Base-by-base conservation (phyloP, 2,888 invertebrate species). In the Phasia obesa region DNA sequence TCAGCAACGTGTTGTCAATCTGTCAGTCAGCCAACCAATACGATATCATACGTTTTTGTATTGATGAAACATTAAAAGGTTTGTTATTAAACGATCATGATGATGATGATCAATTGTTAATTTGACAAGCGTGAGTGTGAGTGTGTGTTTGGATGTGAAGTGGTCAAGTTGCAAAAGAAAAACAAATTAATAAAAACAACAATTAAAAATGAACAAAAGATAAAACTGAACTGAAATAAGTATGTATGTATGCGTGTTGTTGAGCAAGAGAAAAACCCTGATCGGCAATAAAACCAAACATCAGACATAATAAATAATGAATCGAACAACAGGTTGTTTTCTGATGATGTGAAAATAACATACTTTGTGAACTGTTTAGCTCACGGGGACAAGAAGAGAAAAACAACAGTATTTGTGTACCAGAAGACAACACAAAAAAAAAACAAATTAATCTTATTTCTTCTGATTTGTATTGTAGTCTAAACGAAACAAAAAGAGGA, bases 401-500 rank as follows among this genome's bases (percentile, higher is more conserved):
- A 31, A 35, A 42, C 25, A 70, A 44, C 51, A 53, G 27, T 59
- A 19, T 73, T 49, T 62, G 11, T 70, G 31, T 44, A 59, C 9
- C 70, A 76, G 53, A 71, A 80, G 79, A 77, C 82, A 82, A 85
- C 85, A 84, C 78, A 73, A 60, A 31, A 73, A 60, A 31, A 85
- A 86, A 86, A 86, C 78, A 84, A 83, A 86, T 86, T 86, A 86
- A 86, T 86, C 86, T 86, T 86, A 79, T 86, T 86, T 81, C 77
- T 76, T 76, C 74, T 57, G 84, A 79, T 77, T 84, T 69, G 23
- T 69, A 47, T 75, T 75, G 67, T 71, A 17, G 11, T 70, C 21
- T 9, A 2, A 65, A 38, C 19, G 64, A 51, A 76, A 44, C 35
- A 59, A 35, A 70, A 47, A 71, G 64, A 70, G 62, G 59, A 78